A percentile compares a stretch with the other conserved stretches of the same genome.
phyloP scores from a whole-genome alignment of 1,140 invertebrate genomes.

The Drosophila sp. region DNA sequence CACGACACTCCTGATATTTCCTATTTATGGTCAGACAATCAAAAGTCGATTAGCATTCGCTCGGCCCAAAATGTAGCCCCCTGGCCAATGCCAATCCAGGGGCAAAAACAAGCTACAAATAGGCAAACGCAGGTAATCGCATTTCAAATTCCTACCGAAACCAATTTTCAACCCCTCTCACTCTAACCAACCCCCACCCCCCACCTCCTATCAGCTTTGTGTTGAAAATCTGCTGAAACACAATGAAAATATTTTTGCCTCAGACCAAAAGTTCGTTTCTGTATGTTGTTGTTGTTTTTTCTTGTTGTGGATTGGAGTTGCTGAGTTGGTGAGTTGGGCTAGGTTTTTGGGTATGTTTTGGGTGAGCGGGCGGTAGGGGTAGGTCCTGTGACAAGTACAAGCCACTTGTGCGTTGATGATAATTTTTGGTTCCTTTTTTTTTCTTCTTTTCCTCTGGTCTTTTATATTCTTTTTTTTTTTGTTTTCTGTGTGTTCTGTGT shows the following conservation, averaged over 20 bases:
- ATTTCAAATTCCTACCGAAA: slow-evolving; percentile 61
- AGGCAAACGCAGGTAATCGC: slow-evolving; percentile 80
- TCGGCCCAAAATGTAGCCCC: slow-evolving; percentile 36
- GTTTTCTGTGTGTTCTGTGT: not conserved
- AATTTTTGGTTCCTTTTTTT: slow-evolving; percentile 71
- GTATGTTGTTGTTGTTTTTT: not conserved
- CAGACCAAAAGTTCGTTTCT: slow-evolving; percentile 2
- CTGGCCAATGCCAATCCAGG: slow-evolving; percentile 16
- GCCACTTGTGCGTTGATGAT: slow-evolving; percentile 80
- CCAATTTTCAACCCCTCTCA: slow-evolving; percentile 70
- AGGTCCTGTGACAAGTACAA: slow-evolving; percentile 71
- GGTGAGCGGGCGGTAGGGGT: slow-evolving; percentile 1
- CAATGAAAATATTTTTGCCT: slow-evolving; percentile 80
- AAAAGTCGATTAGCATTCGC: slow-evolving; percentile 77
- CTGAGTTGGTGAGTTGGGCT: slow-evolving; percentile 11
- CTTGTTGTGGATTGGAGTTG: not conserved
- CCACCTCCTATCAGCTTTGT: slow-evolving; percentile 32
- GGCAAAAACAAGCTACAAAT: slow-evolving; percentile 66
- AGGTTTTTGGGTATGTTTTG: not conserved
- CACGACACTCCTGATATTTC: not conserved
- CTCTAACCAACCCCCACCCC: not conserved
- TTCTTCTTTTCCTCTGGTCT: not conserved
- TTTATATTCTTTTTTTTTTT: not conserved
- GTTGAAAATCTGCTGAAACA: slow-evolving; percentile 79
- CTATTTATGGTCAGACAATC: slow-evolving; percentile 54